Percentiles rank a stretch among this genome's conserved stretches.
Evolutionary conservation across 1,140 invertebrate species (phyloP).

Genomic region (Patella vulgata): DNA sequence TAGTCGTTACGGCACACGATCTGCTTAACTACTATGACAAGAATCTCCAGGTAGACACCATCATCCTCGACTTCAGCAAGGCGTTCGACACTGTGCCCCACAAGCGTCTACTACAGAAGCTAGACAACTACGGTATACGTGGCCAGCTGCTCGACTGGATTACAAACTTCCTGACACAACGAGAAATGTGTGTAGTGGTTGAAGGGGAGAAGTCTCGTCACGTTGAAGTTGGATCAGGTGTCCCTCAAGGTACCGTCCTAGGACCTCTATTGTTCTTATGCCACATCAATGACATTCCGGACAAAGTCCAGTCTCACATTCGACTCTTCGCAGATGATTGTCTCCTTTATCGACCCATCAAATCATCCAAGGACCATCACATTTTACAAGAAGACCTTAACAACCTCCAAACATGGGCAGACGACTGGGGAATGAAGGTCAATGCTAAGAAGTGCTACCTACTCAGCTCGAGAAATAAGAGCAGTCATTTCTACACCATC

Average conservation of each 20-base stretch:
- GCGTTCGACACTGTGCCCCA: conserved; percentile 32
- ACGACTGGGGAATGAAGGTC: conserved; percentile 26
- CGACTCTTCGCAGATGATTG: conserved; percentile 32
- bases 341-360: conserved; percentile 16
- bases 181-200: conserved; percentile 21
- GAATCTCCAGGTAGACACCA: conserved; percentile 17
- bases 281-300: conserved; percentile 32
- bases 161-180: conserved; percentile 23
- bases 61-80: conserved; percentile 36
- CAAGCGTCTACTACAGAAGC: conserved; percentile 25
- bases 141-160: conserved; percentile 25
- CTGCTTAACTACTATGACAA: neutral
- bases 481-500: neutral
- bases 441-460: conserved; percentile 31
- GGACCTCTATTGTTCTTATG: conserved; percentile 7
- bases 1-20: too few species aligned
- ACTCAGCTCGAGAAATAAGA: neutral
- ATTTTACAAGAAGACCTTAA: conserved; percentile 20
- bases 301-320: conserved; percentile 17
- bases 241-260: conserved; percentile 1
- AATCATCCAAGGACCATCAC: neutral
- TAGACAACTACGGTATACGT: conserved; percentile 25
- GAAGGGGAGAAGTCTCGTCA: conserved; percentile 13
- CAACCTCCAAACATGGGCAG: conserved; percentile 21
- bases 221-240: conserved; percentile 12